A percentile compares a stretch with the other conserved stretches of the same genome.
Conservation (phyloP, 2,888 invertebrate genomes). For the Alitta virens region DNA sequence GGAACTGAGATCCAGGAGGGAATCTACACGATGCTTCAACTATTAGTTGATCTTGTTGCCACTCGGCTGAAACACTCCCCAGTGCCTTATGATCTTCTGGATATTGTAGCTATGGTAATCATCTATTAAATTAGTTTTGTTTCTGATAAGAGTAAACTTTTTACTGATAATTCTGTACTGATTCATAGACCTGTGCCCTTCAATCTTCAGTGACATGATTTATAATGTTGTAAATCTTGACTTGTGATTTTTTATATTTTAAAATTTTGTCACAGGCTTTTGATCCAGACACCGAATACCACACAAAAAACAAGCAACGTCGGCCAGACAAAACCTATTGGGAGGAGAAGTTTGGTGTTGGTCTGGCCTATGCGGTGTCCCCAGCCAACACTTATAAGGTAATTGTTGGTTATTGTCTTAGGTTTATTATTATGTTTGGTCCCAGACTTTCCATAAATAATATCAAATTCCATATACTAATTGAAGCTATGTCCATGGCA, state of each 20-base stretch:
- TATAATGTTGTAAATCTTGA: too few species aligned
- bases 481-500: background rate
- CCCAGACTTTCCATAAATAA: background rate
- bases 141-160: too few species aligned
- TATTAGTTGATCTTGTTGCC: conserved; percentile 57
- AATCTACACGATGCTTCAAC: conserved; percentile 58
- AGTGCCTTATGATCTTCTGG: conserved; percentile 53
- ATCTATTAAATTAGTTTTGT: too few species aligned
- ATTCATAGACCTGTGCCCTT: too few species aligned
- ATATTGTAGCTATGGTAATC: conserved; percentile 51
- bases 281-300: conserved; percentile 58
- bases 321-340: conserved; percentile 40
- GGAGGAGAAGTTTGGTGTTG: conserved; percentile 53
- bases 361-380: conserved; percentile 38
- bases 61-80: conserved; percentile 54
- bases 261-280: conserved; percentile 53
- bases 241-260: too few species aligned
- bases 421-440: background rate
- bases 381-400: conserved; percentile 22
- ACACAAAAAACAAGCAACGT: conserved; percentile 56
- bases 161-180: too few species aligned
- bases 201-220: too few species aligned
- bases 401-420: background rate
- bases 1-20: conserved; percentile 60
- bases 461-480: background rate